These are phyloP conservation scores for Thalpophila matura DNA, from an alignment of 2,888 invertebrate species.

Conservation along the genomic window DNA sequence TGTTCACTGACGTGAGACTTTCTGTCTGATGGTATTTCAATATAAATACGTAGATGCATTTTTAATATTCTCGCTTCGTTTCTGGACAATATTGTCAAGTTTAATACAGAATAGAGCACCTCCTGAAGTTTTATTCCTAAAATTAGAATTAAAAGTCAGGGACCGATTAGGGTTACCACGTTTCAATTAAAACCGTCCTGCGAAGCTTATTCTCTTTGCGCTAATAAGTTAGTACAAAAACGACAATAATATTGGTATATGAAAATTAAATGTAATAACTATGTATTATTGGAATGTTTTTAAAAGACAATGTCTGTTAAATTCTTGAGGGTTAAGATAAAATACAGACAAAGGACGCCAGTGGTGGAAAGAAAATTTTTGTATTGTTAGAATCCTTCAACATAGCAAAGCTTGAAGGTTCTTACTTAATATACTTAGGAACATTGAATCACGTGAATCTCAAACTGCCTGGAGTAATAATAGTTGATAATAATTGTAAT, in stretches of 20 bases:
- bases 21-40: slow-evolving; percentile 4
- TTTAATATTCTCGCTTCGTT: slow-evolving; percentile 7
- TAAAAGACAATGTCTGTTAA: slow-evolving; percentile 28
- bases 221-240: slow-evolving; percentile 80
- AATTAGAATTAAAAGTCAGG: slow-evolving; percentile 22
- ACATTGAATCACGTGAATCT: slow-evolving; percentile 49
- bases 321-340: slow-evolving; percentile 18
- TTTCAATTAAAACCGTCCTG: slow-evolving; percentile 72
- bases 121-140: background rate
- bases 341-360: slow-evolving; percentile 11
- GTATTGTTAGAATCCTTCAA: slow-evolving; percentile 18
- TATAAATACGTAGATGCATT: slow-evolving; percentile 2
- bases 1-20: background rate
- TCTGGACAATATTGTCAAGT: slow-evolving; percentile 9
- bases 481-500: background rate
- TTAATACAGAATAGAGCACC: slow-evolving; percentile 4
- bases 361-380: slow-evolving; percentile 16
- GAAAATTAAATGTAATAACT: slow-evolving; percentile 43
- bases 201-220: slow-evolving; percentile 67
- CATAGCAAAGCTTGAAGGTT: slow-evolving; percentile 24
- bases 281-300: slow-evolving; percentile 34
- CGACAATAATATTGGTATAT: slow-evolving; percentile 78
- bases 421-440: too few species aligned
- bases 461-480: slow-evolving; percentile 36
- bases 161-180: slow-evolving; percentile 26